Evolutionary conservation across 2,888 invertebrate genomes (phyloP), one percentile per base, ranked within the genome.

Genomic region (Stenichneumon culpator): DNA sequence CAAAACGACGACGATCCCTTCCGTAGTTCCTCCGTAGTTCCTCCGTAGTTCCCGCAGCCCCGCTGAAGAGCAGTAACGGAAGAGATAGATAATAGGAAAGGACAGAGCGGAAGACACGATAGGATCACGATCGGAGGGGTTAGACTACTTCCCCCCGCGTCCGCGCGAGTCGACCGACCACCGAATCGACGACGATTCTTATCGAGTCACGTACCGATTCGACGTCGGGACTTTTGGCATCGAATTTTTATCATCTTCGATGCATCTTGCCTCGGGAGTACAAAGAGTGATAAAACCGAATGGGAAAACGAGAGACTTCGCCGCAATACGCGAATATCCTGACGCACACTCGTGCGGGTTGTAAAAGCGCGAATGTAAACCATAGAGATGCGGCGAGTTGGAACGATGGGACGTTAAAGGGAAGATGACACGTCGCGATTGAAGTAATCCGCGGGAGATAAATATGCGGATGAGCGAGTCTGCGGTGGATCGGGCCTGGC

Each of bases 131-230:
- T 6, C 22, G 44, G 36, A 69, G 69, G 14, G 68, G 50, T 14
- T 68, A 16, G 19, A 47, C 67, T 47, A 81, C 36, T 74, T 74
- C 57, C 57, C 16, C 50, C 16, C 22, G 32, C 19, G 22, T 22
- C 19, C 11, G 3, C 52, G 32, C 52, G 28, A 32, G 4, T n/a
- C 11, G 0, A 25, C 4, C 28, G 19, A 72, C 39, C 67, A 67
- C 67, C 67, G 14, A 54, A 28, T 36, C 72, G 39, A 79, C n/a
- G 60, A 70, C 52, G 74, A 81, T 81, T 67, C 57, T 81, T 74
- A 75, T 81, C 74, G 60, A 75, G 74, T 74, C 81, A 81, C 74
- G 81, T 80, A 54, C 54, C 67, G 16, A 57, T 81, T 74, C 81
- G 36, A 60, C 74, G 74, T 57, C 74, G 57, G 60, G 68, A 68